Base-by-base conservation (phyloP, 2,888 invertebrate genomes). In the Agrochola circellaris region DNA sequence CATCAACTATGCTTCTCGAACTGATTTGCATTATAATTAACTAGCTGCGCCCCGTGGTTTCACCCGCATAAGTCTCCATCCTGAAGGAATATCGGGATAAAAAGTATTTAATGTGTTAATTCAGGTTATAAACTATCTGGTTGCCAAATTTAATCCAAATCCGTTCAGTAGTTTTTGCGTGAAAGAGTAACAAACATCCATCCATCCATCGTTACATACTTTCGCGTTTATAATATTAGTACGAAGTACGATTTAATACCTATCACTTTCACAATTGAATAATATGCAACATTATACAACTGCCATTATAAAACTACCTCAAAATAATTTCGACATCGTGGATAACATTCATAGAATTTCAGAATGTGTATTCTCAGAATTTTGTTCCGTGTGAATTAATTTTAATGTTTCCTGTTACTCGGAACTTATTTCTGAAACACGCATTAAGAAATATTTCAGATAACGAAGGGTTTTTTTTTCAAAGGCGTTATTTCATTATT, bases 281-380 rank as follows among this genome's bases (percentile, higher is more conserved):
- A 26, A n/a, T 54, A 34, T 17, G 23, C 11, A 11, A 23, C 8
- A 9, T 54, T 54, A 23, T 26, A 7, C 4, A 54, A 30, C 17
- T 42, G 30, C 11, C 5, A 23, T 17, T 73, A 42, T 2, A 5
- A 7, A 34, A 38, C 8, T 30, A 48, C 23, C 6, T 42, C 23
- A 17, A 13, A 70, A 30, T 62, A 30, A 30, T 30, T 45, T 62
- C 64, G 23, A 42, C 45, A 70, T 61, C 42, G 65, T 70, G 65
- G 23, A 23, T 56, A 58, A 34, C 20, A 6, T 58, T 73, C 45
- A 20, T n/a, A 20, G 51, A 54, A 61, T 17, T 51, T n/a, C 20
- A 26, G 9, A 61, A 54, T 45, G 34, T 42, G 7, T 34, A 34
- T 51, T 38, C 26, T 15, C 17, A n/a, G 79, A 42, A 45, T 51